Base-by-base conservation (phyloP, 1,140 invertebrate genomes). In the Papilio glaucus region DNA sequence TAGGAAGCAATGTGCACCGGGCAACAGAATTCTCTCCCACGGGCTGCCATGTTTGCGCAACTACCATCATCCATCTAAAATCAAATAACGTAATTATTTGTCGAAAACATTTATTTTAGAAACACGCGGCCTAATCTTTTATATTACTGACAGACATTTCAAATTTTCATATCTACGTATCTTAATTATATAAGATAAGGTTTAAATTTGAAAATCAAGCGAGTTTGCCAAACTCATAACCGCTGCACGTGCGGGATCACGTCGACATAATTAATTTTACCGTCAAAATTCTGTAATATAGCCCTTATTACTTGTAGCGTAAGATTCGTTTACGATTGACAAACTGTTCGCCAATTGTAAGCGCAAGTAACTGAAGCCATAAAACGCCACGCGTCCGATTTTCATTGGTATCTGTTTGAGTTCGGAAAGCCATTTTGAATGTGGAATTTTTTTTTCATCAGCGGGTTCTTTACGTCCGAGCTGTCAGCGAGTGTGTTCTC, bases 81-180 rank as follows among this genome's bases (percentile, higher is more conserved):
- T 92, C 89, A 92, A 92, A 92, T 84, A 92, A 85, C 81, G 87
- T 90, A 90, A 91, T 91, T 92, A 92, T 92, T 92, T 92, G 90
- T 83, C 81, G 78, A 92, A 92, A 91, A 85, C 82, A 91, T 92
- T 92, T 90, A 91, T 90, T 87, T 89, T 85, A 80, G 82, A 77
- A 81, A 82, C 85, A 85, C 84, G 85, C 86, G 75, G 72, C 85
- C 82, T 49, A 9, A 68, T 42, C 18, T 42, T 24, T 39, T 12
- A 21, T 9, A 8, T 67, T 68, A 42, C 41, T 41, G 41, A 0
- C 13, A 24, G 13, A 24, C 24, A 1, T 41, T 12, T 2, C 13
- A 39, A 65, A 21, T 18, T 6, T 3, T 39, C 7, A 15, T 1
- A 39, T 26, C 10, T 10, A 18, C 15, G 9, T 13, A 69, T 29